Evolutionary conservation across 2,888 invertebrate species (phyloP).

Genomic region (Pachliopta kotzebuea): DNA sequence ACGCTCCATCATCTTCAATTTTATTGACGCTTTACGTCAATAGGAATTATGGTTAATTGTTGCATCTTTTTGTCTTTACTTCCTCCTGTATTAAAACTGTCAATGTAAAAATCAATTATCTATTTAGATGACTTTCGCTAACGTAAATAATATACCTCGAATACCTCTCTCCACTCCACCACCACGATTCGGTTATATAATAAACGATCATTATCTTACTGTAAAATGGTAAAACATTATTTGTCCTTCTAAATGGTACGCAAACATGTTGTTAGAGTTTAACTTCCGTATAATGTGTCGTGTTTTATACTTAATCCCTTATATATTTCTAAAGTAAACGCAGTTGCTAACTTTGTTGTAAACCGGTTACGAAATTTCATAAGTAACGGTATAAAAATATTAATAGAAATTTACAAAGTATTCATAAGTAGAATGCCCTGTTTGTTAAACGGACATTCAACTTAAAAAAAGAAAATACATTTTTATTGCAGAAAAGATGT

Average conservation of each 20-base stretch:
- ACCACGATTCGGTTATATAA: neutral
- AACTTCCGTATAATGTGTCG: conserved; percentile 9
- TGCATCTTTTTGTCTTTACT: no score
- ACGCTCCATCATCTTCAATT: no score
- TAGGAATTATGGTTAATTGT: no score
- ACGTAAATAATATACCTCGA: no score
- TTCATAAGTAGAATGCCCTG: neutral
- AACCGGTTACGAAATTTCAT: conserved; percentile 4
- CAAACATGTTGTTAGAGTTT: conserved; percentile 5
- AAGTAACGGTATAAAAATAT: neutral
- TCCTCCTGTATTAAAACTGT: no score
- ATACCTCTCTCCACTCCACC: no score
- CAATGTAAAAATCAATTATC: no score
- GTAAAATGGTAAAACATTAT: conserved; percentile 9
- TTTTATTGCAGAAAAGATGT: no score
- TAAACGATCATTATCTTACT: neutral
- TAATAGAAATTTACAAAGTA: neutral
- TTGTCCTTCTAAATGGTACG: conserved; percentile 7
- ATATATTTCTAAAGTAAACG: conserved; percentile 8
- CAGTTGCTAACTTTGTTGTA: neutral
- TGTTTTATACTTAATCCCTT: conserved; percentile 15
- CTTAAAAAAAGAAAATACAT: no score
- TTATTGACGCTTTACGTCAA: no score
- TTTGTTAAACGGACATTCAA: no score
- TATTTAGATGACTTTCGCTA: no score